phyloP scores from a whole-genome alignment of 1,140 invertebrate genomes.

The Chrysoperla carnea region DNA sequence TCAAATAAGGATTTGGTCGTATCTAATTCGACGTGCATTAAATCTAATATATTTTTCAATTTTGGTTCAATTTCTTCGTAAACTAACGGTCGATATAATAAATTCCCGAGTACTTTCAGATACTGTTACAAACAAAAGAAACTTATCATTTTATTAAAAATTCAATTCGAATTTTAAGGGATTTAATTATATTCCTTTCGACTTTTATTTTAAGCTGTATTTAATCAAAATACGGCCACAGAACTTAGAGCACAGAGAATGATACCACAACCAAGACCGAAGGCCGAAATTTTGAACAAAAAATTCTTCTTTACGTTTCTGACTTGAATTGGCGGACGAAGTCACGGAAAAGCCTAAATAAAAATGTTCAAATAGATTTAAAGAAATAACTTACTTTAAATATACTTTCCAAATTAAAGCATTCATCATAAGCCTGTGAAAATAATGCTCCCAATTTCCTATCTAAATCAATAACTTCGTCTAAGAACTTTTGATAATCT shows the following conservation, averaged over 20 bases:
- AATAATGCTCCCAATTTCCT: conserved; percentile 55
- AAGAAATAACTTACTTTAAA: conserved; percentile 22
- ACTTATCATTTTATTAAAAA: too few species aligned
- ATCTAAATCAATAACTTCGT: conserved; percentile 44
- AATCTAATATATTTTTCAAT: conserved; percentile 31
- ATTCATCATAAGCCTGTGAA: conserved; percentile 57
- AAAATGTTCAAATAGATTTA: too few species aligned
- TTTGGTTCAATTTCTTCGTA: conserved; percentile 41
- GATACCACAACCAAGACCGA: too few species aligned
- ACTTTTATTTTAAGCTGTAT: too few species aligned
- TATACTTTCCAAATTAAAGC: conserved; percentile 43
- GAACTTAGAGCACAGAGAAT: too few species aligned
- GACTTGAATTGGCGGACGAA: too few species aligned
- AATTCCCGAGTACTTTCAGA: conserved; percentile 50
- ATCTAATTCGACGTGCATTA: conserved; percentile 46
- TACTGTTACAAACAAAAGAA: conserved; percentile 43
- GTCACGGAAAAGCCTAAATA: too few species aligned
- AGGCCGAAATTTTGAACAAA: too few species aligned
- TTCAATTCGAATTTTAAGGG: too few species aligned
- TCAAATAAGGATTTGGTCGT: conserved; percentile 37
- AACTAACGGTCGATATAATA: conserved; percentile 54
- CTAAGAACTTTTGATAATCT: conserved; percentile 40
- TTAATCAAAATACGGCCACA: too few species aligned
- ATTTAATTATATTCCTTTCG: too few species aligned
- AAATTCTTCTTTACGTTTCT: too few species aligned